Percentiles rank a stretch among this genome's conserved stretches.
phyloP scores from a whole-genome alignment of 2,797 vertebrate species.

The Tokudaia muenninki region DNA sequence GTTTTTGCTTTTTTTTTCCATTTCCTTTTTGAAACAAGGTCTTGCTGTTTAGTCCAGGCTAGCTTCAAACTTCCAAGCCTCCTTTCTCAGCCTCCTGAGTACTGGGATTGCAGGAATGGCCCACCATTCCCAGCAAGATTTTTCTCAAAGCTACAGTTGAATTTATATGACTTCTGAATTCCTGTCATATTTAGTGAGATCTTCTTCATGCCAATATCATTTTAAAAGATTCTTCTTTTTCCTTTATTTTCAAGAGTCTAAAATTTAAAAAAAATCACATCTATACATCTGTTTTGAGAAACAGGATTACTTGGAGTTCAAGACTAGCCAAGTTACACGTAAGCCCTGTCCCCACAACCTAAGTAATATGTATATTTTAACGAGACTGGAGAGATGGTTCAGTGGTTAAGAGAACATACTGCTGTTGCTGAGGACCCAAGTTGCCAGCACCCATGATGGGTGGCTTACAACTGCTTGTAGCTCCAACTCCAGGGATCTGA shows the following conservation, averaged over 20 bases:
- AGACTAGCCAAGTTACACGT: not conserved
- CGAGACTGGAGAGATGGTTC: not conserved
- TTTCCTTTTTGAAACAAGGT: not conserved
- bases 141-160: not conserved
- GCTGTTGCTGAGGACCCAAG: not conserved
- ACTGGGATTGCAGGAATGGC: not conserved
- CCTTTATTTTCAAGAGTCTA: slow-evolving; percentile 4
- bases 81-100: not conserved
- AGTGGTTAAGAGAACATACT: not conserved
- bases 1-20: not conserved
- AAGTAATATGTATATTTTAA: not conserved
- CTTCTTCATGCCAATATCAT: not conserved
- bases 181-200: slow-evolving; percentile 10
- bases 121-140: not conserved
- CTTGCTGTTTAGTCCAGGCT: not conserved
- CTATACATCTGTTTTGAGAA: not conserved
- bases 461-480: not conserved
- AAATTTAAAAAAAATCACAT: not conserved
- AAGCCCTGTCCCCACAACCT: not conserved
- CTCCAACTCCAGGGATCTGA: not conserved
- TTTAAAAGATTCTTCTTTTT: slow-evolving; percentile 25
- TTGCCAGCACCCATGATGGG: not conserved
- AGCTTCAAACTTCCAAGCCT: not conserved
- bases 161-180: slow-evolving; percentile 26
- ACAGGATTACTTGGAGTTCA: not conserved